Base-by-base conservation (phyloP, 2,113 vertebrate genomes). In the Epinephelus cyanopodus region DNA sequence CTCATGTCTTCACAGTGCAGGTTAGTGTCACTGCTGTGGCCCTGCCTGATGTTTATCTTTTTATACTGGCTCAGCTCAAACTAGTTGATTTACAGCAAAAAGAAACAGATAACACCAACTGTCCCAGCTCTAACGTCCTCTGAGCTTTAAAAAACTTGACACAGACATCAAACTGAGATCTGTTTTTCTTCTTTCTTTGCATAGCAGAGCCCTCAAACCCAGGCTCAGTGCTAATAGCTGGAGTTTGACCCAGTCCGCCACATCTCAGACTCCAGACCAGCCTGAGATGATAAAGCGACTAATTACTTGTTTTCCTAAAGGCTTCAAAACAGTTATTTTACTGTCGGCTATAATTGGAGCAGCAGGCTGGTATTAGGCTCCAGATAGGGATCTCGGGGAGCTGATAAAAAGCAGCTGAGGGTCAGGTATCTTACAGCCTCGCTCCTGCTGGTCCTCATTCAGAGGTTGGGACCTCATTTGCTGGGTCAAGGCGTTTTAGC, bases 361-460 rank as follows among this genome's bases (percentile, higher is more conserved):
- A 85, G 87, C 89, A 78, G 90, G 84, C 71, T 60, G 78, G 85
- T 82, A 72, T 89, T 76, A 89, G 70, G 84, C 48, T 66, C 72
- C 75, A 69, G 85, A 83, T 81, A 58, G 77, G 84, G 81, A 89
- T 82, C 7, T 53, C 29, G 39, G 61, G 25, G 17, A 68, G 60
- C 89, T 92, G 86, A 93, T 93, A 83, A 79, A 84, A 92, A 91
- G 82, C 92, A 93, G 88, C 86, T 93, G 90, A 86, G 82, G 84
- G 74, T 79, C 82, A 71, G 86, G 76, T 90, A 88, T 82, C 79
- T 77, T 53, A 52, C 76, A 74, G 82, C 60, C 29, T 48, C 21
- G 42, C 86, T 76, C 80, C 79, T 86, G 86, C 89, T 93, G 91
- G 82, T 89, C 77, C 81, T 89, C 82, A 86, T 92, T 87, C 83